These are phyloP conservation scores for Orbicella faveolata DNA, from an alignment of 64 coral and sea anemone species.

Conservation along the genomic window DNA sequence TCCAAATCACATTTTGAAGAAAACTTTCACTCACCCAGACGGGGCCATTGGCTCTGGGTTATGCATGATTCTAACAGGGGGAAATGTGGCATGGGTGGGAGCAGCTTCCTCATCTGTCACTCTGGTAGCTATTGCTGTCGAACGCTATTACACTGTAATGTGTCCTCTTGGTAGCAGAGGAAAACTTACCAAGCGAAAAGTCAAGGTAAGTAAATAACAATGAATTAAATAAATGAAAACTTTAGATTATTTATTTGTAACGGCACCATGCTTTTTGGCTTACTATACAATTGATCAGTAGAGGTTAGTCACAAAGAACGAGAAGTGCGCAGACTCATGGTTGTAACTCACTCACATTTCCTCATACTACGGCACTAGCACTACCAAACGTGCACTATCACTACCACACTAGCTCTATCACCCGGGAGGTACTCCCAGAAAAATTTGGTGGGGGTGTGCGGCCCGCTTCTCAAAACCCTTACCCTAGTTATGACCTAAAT, in stretches of 20 bases:
- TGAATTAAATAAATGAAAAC: background rate
- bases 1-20: background rate
- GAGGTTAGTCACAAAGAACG: too few species aligned
- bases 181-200: background rate
- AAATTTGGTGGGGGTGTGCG: too few species aligned
- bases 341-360: too few species aligned
- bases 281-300: too few species aligned
- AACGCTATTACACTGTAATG: background rate
- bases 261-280: too few species aligned
- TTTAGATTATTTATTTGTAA: background rate
- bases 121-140: background rate
- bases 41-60: background rate
- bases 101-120: background rate
- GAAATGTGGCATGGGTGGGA: background rate
- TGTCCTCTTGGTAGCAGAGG: background rate
- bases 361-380: too few species aligned
- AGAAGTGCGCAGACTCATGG: too few species aligned
- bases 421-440: too few species aligned
- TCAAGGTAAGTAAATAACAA: background rate
- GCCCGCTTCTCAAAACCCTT: too few species aligned
- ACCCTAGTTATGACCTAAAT: too few species aligned
- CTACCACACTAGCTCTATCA: too few species aligned
- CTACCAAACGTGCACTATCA: too few species aligned
- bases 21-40: background rate
- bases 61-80: background rate